Base-by-base conservation (phyloP, 2,888 invertebrate genomes). In the Euplexia lucipara region DNA sequence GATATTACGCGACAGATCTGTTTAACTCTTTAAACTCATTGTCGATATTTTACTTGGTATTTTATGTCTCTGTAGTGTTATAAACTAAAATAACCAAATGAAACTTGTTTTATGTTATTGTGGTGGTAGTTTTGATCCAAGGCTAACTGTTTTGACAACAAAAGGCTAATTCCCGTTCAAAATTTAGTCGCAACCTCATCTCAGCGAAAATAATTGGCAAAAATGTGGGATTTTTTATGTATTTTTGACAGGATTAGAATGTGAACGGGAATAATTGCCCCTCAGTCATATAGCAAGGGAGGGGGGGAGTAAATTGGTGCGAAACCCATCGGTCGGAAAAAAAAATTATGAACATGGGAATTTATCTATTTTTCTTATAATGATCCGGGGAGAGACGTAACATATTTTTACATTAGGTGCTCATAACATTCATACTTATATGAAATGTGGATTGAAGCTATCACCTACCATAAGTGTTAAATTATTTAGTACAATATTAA, bases 401-500 rank as follows among this genome's bases (percentile, higher is more conserved):
- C 34, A 7, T 48, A 10, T 39, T 10, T 37, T 16, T 34, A 42
- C 0, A 37, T 37, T 51, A 37, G 56, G 71, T 75, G 61, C 70
- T 69, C 26, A 47, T 26, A 47, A 26, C 22, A 37, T 26, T 42
- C 37, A 20, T 42, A 34, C 16, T 54, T 32, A 32, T 37, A 18
- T 22, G 30, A 34, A 22, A 37, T 30, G 32, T 64, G 60, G 35
- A 69, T 75, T 73, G 32, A 68, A 73, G 35, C 16, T 68, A 78
- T 48, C 60, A 51, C 63, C 48, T 41, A 39, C 12, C 18, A 1
- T 58, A 47, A 37, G 5, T 45, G 20, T 52, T 45, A 20, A 59
- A 67, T 67, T 72, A 70, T 65, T 75, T 69, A 70, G 79, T 78
- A 79, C 79, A 79, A 78, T 71, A 66, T 34, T 47, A 57, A 66